These are phyloP conservation scores for Formicarius rufipectus DNA, from an alignment of 2,113 vertebrate species.

Conservation along the genomic window DNA sequence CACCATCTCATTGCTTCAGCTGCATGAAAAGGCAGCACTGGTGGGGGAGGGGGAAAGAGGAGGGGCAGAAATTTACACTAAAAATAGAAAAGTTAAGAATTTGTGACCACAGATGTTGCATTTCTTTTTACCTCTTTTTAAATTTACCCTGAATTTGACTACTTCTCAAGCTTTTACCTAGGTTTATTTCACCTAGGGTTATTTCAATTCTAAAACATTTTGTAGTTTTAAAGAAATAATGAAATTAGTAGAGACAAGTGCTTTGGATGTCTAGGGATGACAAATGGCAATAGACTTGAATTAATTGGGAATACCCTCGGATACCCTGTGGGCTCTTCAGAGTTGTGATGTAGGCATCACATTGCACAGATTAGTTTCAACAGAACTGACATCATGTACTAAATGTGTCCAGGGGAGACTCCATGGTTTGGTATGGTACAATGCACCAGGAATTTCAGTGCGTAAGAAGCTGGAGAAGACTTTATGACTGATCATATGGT, in stretches of 20 bases:
- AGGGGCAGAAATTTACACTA: not conserved
- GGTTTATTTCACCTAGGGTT: not conserved
- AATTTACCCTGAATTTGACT: not conserved
- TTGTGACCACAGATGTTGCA: not conserved
- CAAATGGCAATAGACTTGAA: not conserved
- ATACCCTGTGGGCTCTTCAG: not conserved
- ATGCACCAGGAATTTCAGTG: not conserved
- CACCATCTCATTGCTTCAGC: not conserved
- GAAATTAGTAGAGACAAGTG: not conserved
- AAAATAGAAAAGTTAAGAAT: not conserved
- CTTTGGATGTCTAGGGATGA: not conserved
- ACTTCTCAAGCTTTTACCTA: not conserved
- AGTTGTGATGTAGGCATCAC: not conserved
- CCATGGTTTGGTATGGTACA: fast-evolving
- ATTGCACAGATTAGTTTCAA: not conserved
- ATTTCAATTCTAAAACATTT: not conserved
- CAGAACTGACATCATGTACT: not conserved
- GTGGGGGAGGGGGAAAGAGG: not conserved
- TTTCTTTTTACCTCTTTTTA: not conserved
- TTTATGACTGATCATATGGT: not conserved
- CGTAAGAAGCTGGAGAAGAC: not conserved
- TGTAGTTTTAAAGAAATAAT: conserved; percentile 1
- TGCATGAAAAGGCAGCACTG: not conserved
- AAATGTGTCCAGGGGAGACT: not conserved
- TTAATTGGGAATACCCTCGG: not conserved